phyloP scores from a whole-genome alignment of 2,113 vertebrate species.

The Hypocryptadius cinnamomeus region DNA sequence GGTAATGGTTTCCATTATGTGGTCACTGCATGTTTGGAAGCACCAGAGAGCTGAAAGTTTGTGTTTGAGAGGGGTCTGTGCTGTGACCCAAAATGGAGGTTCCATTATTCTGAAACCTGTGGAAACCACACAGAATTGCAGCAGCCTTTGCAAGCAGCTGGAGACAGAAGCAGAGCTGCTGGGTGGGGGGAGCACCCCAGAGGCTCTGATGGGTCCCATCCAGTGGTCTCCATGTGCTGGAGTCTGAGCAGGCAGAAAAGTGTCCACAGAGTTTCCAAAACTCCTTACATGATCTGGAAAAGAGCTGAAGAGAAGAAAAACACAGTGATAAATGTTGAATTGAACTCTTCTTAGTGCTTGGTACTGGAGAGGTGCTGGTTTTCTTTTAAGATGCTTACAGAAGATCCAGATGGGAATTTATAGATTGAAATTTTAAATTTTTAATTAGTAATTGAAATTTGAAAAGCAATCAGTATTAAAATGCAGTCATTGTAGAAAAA shows the following conservation, averaged over 20 bases:
- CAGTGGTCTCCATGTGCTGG: background rate
- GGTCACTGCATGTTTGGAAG: background rate
- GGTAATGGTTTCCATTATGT: background rate
- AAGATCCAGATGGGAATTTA: background rate
- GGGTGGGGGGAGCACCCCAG: background rate
- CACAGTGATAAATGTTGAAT: background rate
- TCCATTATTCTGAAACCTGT: background rate
- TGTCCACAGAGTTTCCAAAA: background rate
- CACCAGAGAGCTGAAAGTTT: background rate
- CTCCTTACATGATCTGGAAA: accelerated
- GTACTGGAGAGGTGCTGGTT: background rate
- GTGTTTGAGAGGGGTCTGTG: background rate
- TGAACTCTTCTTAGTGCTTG: background rate
- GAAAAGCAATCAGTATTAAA: background rate
- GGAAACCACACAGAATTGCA: background rate
- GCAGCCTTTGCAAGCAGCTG: background rate
- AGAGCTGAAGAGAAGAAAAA: background rate
- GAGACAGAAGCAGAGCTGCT: background rate
- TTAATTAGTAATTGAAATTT: background rate
- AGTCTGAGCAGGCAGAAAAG: background rate
- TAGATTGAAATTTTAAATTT: background rate
- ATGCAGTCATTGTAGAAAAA: background rate
- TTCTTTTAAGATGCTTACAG: background rate
- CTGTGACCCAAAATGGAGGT: background rate
- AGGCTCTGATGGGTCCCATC: background rate